Evolutionary conservation across 2,113 vertebrate genomes (phyloP).

Genomic region (Myotis davidii): DNA sequence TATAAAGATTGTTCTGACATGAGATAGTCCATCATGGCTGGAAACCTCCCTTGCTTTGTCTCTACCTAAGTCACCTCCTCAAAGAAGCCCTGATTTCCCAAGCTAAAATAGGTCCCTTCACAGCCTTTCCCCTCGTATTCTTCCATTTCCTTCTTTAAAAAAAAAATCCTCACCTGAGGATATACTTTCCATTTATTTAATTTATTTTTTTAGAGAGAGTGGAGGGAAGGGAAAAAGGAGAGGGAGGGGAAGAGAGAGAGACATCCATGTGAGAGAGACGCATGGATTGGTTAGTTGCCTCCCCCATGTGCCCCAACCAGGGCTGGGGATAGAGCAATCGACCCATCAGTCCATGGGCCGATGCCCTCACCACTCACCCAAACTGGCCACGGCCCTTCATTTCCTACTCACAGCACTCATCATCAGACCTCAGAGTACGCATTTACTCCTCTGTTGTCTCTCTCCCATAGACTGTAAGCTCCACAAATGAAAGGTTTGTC

Average conservation of each 20-base stretch:
- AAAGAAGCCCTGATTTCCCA: neutral
- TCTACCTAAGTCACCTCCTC: neutral
- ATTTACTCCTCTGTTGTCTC: neutral
- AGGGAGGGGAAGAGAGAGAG: too few relatives aligned
- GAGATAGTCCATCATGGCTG: neutral
- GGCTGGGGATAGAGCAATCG: too few relatives aligned
- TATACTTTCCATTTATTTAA: too few relatives aligned
- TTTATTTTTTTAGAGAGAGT: too few relatives aligned
- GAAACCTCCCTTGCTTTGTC: neutral
- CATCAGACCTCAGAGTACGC: neutral
- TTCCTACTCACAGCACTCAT: neutral
- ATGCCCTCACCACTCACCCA: too few relatives aligned
- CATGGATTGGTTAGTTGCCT: too few relatives aligned
- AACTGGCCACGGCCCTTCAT: neutral
- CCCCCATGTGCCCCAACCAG: too few relatives aligned
- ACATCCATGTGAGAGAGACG: too few relatives aligned
- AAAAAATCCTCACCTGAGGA: too few relatives aligned
- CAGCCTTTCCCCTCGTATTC: neutral
- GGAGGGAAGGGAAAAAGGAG: too few relatives aligned
- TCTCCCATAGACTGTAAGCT: neutral
- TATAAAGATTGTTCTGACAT: neutral
- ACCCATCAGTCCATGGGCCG: too few relatives aligned
- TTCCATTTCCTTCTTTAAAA: too few relatives aligned
- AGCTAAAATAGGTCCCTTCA: neutral
- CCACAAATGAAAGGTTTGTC: neutral